A percentile compares a stretch with the other conserved stretches of the same genome.
Conservation (phyloP, 1,140 invertebrate species). For the Helicoverpa armigera region DNA sequence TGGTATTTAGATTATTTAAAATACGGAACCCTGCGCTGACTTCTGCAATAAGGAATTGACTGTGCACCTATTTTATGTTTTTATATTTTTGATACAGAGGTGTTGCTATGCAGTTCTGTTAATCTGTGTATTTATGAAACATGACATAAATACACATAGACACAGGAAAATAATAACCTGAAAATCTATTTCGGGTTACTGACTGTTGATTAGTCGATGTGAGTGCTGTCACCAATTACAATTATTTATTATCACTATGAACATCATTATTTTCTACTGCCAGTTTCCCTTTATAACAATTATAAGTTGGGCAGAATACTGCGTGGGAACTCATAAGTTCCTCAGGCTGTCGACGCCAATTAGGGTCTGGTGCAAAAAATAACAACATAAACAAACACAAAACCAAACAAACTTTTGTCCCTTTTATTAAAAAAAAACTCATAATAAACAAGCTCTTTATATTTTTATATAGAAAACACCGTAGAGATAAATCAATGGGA, state of each 20-base stretch:
- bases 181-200: too few relatives aligned
- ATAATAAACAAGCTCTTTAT: neutral
- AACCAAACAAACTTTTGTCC: neutral
- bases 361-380: neutral
- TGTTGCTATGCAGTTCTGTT: conserved; percentile 4
- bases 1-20: too few relatives aligned
- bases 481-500: conserved; percentile 19
- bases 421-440: neutral
- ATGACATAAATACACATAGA: too few relatives aligned
- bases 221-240: too few relatives aligned
- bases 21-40: too few relatives aligned
- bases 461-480: neutral
- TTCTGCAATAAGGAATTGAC: too few relatives aligned
- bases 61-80: conserved; percentile 2
- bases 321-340: too few relatives aligned
- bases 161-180: too few relatives aligned
- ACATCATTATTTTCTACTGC: neutral
- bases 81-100: conserved; percentile 36
- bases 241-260: neutral
- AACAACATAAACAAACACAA: neutral
- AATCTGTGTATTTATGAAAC: neutral
- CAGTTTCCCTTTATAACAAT: neutral
- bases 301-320: too few relatives aligned
- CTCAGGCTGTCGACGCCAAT: too few relatives aligned
- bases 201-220: too few relatives aligned